Conservation (phyloP, 2,113 vertebrate species). For the Brienomyrus longianalis region DNA sequence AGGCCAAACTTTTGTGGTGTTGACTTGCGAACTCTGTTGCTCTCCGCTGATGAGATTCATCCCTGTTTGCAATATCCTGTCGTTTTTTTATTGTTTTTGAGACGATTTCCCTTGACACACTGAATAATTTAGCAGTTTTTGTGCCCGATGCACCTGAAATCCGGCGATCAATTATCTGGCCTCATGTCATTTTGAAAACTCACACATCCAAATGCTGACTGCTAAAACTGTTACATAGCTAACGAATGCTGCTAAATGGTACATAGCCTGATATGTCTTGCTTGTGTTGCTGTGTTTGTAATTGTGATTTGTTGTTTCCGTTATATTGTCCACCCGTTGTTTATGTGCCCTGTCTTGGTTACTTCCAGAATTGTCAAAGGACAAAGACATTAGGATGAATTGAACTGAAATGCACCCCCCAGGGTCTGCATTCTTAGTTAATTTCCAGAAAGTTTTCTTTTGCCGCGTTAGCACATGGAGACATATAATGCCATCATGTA, state of each 20-base stretch:
- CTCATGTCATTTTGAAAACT: not conserved
- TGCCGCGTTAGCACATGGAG: conserved; percentile 41
- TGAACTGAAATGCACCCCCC: not conserved
- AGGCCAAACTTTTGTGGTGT: not conserved
- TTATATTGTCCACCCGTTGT: not conserved
- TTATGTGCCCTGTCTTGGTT: not conserved
- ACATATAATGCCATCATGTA: conserved; percentile 68
- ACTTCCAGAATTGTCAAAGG: not conserved
- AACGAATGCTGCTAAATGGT: not conserved
- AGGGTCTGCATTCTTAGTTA: conserved; percentile 38
- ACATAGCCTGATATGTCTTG: not conserved
- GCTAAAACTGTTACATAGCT: not conserved
- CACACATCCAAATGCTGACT: not conserved
- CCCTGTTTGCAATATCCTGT: not conserved
- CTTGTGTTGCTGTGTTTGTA: not conserved
- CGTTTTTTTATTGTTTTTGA: not conserved
- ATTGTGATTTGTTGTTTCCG: not conserved
- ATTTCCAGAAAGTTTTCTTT: conserved; percentile 44
- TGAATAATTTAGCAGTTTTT: not conserved
- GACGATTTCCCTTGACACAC: not conserved
- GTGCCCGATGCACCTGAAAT: not conserved
- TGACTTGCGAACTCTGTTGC: not conserved
- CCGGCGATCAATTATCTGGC: not conserved
- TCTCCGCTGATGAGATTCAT: not conserved
- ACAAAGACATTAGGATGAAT: conserved; percentile 7